A percentile compares a stretch with the other conserved stretches of the same genome.
Conservation (phyloP, 2,797 vertebrate genomes). For the Octomys mimax region DNA sequence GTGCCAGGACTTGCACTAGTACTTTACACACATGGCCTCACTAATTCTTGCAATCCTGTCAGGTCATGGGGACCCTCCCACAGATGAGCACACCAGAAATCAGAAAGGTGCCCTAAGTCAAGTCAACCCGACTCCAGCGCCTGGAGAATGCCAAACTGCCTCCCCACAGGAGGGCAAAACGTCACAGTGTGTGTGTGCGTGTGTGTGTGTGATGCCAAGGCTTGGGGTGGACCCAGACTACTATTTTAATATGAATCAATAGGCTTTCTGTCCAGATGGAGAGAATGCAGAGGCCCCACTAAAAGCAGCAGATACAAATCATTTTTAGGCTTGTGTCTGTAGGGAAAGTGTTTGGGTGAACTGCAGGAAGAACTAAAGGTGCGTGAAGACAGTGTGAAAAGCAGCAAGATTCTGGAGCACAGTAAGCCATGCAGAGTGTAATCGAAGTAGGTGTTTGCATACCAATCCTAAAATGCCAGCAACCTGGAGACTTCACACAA, state of each 20-base stretch:
- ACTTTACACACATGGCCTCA: background rate
- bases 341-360: background rate
- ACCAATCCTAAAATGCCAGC: background rate
- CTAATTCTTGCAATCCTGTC: background rate
- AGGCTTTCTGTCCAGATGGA: background rate
- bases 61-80: background rate
- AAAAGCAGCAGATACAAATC: background rate
- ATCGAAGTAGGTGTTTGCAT: background rate
- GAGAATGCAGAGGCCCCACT: background rate
- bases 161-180: background rate
- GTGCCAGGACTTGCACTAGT: background rate
- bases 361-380: background rate
- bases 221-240: background rate
- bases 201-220: too few relatives aligned
- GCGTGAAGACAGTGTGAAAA: background rate
- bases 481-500: slow-evolving; percentile 1
- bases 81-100: background rate
- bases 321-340: background rate
- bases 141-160: too few relatives aligned
- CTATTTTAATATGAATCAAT: background rate
- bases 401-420: slow-evolving; percentile 1
- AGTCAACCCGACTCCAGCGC: background rate
- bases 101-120: background rate
- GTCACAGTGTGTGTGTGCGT: background rate
- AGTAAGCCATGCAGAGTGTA: background rate